Conservation (phyloP, 2,888 invertebrate genomes). For the Eudasyphora cyanicolor region DNA sequence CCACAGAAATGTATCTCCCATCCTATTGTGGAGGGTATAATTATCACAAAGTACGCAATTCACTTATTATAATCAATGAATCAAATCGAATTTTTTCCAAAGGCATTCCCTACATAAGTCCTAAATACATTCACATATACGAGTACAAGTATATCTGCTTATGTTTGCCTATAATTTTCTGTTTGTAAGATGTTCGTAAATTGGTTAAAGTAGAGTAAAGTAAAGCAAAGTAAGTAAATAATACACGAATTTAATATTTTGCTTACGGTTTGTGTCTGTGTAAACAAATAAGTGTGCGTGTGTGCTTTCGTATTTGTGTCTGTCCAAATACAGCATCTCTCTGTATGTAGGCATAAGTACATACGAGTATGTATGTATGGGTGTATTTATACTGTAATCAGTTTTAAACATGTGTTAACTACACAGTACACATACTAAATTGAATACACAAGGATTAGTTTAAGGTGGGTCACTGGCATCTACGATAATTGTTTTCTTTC, state of each 20-base stretch:
- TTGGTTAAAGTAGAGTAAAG: neutral
- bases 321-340: slow-evolving; percentile 25
- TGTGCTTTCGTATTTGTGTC: neutral
- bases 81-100: no score
- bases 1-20: no score
- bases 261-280: slow-evolving; percentile 5
- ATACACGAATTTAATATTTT: slow-evolving; percentile 39
- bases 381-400: slow-evolving; percentile 40
- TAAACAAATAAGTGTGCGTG: slow-evolving; percentile 11
- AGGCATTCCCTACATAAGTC: no score
- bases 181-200: neutral
- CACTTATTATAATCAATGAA: no score
- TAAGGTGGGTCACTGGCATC: slow-evolving; percentile 6
- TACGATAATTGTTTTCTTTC: neutral
- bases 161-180: neutral
- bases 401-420: slow-evolving; percentile 55
- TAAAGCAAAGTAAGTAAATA: slow-evolving; percentile 51
- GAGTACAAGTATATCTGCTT: neutral
- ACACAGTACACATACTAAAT: neutral
- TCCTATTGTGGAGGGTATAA: no score
- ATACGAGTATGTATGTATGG: neutral
- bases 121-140: no score
- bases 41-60: no score
- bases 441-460: neutral
- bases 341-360: neutral